Evolutionary conservation across 2,797 vertebrate species (phyloP).

Genomic region (Phrynocephalus guinanensis): DNA sequence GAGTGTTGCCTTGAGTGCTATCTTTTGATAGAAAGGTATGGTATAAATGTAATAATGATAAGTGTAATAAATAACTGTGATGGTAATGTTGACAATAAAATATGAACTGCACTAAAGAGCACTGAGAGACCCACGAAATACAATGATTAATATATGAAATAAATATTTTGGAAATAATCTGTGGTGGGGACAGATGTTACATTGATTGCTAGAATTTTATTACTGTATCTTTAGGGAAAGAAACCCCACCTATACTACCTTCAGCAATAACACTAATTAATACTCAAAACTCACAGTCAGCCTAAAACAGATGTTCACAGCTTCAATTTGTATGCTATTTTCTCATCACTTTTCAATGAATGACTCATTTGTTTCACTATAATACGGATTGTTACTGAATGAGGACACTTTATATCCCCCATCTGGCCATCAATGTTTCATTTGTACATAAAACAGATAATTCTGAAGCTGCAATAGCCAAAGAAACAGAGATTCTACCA

Average conservation of each 20-base stretch:
- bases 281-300: constrained; percentile 38
- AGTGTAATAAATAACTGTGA: too few species aligned
- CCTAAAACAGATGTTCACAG: constrained; percentile 62
- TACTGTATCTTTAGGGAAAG: constrained; percentile 10
- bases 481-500: constrained; percentile 17
- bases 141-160: not conserved
- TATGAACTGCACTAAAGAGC: not conserved
- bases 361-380: constrained; percentile 61
- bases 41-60: not conserved
- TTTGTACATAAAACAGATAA: constrained; percentile 44
- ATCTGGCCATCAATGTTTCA: constrained; percentile 42
- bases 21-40: too few species aligned
- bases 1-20: too few species aligned
- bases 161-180: constrained; percentile 20
- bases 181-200: not conserved
- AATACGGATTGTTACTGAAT: constrained; percentile 26
- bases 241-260: constrained; percentile 37
- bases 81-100: not conserved
- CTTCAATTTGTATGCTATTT: constrained; percentile 49
- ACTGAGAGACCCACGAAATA: not conserved
- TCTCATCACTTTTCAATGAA: constrained; percentile 59
- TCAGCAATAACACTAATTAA: constrained; percentile 59
- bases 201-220: not conserved
- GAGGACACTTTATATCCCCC: constrained; percentile 50
- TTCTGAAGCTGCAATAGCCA: constrained; percentile 14